phyloP scores from a whole-genome alignment of 2,797 vertebrate species.

The Tachyglossus aculeatus region DNA sequence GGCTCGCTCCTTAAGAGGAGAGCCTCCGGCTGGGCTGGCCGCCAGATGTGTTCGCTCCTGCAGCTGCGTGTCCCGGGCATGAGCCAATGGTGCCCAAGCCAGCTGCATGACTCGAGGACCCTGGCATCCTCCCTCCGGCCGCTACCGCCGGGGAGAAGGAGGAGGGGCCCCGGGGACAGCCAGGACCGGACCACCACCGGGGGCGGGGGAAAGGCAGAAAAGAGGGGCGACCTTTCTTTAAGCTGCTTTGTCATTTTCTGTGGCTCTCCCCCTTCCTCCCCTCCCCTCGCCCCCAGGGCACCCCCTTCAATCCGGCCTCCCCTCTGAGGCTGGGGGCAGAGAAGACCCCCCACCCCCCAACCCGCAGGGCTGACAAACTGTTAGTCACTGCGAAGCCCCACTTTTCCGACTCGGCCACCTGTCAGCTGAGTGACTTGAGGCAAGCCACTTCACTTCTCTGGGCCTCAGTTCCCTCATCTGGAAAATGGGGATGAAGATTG shows the following conservation, averaged over 20 bases:
- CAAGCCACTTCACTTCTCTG: too few species aligned
- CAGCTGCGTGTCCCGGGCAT: constrained; percentile 66
- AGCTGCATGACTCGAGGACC: constrained; percentile 65
- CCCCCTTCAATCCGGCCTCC: neutral
- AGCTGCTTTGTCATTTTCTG: constrained; percentile 36
- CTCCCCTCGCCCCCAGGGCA: neutral
- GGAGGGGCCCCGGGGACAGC: neutral
- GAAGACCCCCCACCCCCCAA: too few species aligned
- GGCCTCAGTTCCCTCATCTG: too few species aligned
- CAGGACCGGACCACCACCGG: neutral
- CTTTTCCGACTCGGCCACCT: too few species aligned
- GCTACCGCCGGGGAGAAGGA: neutral
- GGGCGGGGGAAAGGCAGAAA: constrained; percentile 31
- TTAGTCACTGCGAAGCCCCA: too few species aligned
- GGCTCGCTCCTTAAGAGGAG: constrained; percentile 74
- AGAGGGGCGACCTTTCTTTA: constrained; percentile 35
- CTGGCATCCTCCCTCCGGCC: constrained; percentile 63
- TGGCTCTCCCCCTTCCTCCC: neutral
- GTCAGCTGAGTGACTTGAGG: too few species aligned
- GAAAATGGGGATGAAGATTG: too few species aligned
- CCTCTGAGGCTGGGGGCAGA: neutral
- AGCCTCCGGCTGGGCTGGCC: constrained; percentile 21
- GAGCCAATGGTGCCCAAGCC: constrained; percentile 71
- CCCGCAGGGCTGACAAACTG: too few species aligned
- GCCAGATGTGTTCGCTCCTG: constrained; percentile 49